A percentile compares a stretch with the other conserved stretches of the same genome.
These are phyloP conservation scores for Lithophane ornitopus DNA, from an alignment of 2,888 invertebrate species.

Conservation along the genomic window DNA sequence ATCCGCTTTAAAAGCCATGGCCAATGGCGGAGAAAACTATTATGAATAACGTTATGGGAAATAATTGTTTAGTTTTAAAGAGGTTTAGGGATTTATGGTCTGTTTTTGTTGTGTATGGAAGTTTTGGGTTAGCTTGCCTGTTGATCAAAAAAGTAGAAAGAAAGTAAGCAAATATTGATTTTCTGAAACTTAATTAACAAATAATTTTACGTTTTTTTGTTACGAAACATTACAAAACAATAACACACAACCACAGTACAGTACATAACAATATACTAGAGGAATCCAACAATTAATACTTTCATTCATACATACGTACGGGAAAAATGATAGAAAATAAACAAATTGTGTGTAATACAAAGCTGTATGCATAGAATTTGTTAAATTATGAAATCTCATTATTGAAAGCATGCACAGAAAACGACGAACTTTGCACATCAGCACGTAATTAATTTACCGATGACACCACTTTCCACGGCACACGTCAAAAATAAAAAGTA, in stretches of 20 bases:
- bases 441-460: conserved; percentile 24
- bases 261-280: no score
- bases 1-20: conserved; percentile 43
- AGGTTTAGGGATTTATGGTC: background rate
- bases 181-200: background rate
- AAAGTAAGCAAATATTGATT: background rate
- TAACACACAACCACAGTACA: no score
- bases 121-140: background rate
- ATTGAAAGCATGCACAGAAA: conserved; percentile 22
- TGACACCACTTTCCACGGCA: background rate
- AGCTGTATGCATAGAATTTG: no score
- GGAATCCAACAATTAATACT: no score
- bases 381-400: conserved; percentile 1
- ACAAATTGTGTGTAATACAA: background rate
- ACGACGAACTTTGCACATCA: conserved; percentile 3
- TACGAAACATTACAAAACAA: no score
- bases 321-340: background rate
- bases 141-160: background rate
- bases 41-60: conserved; percentile 9
- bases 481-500: conserved; percentile 6
- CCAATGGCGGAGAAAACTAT: conserved; percentile 15
- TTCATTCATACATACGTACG: background rate
- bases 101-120: background rate
- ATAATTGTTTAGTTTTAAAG: conserved; percentile 23
- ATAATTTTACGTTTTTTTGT: no score